Evolutionary conservation across 2,888 invertebrate species (phyloP), one percentile per base, ranked within the genome.

Genomic region (Teinopalpus imperialis): DNA sequence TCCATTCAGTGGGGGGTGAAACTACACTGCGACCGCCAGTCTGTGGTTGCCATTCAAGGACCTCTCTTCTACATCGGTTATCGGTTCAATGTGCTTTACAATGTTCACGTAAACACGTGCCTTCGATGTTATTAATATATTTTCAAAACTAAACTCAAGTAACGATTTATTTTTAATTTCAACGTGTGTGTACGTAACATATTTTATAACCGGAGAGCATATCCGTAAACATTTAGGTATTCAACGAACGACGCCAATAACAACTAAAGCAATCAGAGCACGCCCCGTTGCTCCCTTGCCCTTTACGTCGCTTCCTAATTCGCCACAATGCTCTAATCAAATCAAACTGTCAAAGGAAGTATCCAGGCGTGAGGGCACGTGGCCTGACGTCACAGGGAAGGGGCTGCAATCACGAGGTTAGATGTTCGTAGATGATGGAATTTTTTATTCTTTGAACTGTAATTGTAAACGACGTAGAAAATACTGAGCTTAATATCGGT

Each of bases 261-360:
- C 34, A 9, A 40, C 20, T 9, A 7, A 8, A 21, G 41, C 41
- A 46, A 46, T 46, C 46, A 41, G 30, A 12, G 20, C 13, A n/a
- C 35, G 45, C 32, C 27, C 8, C 32, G 32, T 18, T 21, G 34
- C 21, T 8, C 41, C 29, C 35, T 41, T 30, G 46, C 30, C 29
- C 43, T 37, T 10, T 34, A 9, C 24, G 16, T 23, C 16, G 9
- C 21, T 29, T 36, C 29, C 23, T 41, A 46, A 46, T 46, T 46
- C 46, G 24, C 46, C 46, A 46, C 46, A 46, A 46, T 46, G 46
- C 46, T 46, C 41, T 46, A 46, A 46, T 46, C 46, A 46, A 46
- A 46, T 41, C 46, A 46, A 41, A 35, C 46, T 18, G 46, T 46
- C 46, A 46, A 46, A 46, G 46, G 46, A 46, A 30, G 46, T 46